These are phyloP conservation scores for Hemicentrotus pulcherrimus DNA, from an alignment of 35 echinoderm and acorn worm genomes.

Conservation along the genomic window DNA sequence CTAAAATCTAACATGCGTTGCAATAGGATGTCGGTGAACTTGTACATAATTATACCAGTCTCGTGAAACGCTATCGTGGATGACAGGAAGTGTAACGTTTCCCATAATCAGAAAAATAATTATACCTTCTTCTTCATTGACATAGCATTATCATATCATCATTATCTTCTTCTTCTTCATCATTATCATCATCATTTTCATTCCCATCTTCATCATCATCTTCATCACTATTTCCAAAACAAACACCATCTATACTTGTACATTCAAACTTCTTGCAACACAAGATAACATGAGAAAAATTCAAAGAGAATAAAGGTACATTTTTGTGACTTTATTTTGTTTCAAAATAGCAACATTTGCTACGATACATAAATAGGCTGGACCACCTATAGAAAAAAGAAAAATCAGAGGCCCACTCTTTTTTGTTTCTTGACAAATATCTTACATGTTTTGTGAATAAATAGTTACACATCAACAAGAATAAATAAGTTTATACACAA, in stretches of 20 bases:
- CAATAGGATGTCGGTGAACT: too few species aligned
- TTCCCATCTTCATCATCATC: background rate
- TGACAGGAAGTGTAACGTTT: too few species aligned
- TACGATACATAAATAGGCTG: slow-evolving; percentile 51
- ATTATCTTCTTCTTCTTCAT: background rate
- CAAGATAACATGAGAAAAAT: background rate
- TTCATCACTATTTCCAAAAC: background rate
- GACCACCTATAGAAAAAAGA: slow-evolving; percentile 5
- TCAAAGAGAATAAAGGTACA: background rate
- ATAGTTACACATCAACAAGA: slow-evolving; percentile 50
- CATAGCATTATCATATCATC: background rate
- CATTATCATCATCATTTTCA: background rate
- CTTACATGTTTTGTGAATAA: slow-evolving; percentile 39
- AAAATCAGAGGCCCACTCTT: background rate
- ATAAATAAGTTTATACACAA: slow-evolving; percentile 55
- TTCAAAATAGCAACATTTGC: slow-evolving; percentile 56
- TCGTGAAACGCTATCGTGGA: too few species aligned
- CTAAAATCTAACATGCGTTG: too few species aligned
- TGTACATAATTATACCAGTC: too few species aligned
- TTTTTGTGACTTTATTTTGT: slow-evolving; percentile 49
- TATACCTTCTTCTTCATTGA: too few species aligned
- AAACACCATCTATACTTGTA: background rate
- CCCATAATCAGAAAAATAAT: too few species aligned
- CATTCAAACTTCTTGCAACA: too few species aligned
- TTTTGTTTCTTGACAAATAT: slow-evolving; percentile 39